A percentile compares a stretch with the other conserved stretches of the same genome.
phyloP scores from a whole-genome alignment of 2,888 invertebrate species.

The Macaria liturata region DNA sequence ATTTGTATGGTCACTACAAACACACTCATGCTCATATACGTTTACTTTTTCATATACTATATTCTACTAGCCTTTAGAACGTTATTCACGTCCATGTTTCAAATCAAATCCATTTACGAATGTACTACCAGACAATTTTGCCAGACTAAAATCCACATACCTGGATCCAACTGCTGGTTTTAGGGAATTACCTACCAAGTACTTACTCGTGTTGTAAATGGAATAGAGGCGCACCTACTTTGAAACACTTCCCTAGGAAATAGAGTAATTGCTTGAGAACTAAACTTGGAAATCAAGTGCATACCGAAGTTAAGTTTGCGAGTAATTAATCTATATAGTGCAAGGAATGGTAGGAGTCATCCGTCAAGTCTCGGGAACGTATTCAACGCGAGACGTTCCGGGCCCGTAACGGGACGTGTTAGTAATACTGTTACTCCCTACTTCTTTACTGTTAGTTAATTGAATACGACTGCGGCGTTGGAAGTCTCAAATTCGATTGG shows the following conservation, averaged over 20 bases:
- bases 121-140: slow-evolving; percentile 19
- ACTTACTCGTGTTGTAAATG: slow-evolving; percentile 17
- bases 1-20: too few relatives aligned
- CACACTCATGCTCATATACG: too few relatives aligned
- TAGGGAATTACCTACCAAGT: slow-evolving; percentile 14
- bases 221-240: slow-evolving; percentile 15
- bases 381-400: slow-evolving; percentile 43
- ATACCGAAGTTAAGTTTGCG: slow-evolving; percentile 49
- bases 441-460: slow-evolving; percentile 54
- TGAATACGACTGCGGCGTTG: slow-evolving; percentile 50
- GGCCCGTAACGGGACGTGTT: slow-evolving; percentile 45
- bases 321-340: slow-evolving; percentile 52
- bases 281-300: slow-evolving; percentile 52
- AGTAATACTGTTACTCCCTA: slow-evolving; percentile 52
- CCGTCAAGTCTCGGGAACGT: slow-evolving; percentile 44
- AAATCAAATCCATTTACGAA: slow-evolving; percentile 25
- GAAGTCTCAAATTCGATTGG: slow-evolving; percentile 48
- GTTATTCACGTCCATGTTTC: slow-evolving; percentile 19
- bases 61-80: neutral
- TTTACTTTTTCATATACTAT: too few relatives aligned
- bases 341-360: slow-evolving; percentile 45
- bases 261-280: slow-evolving; percentile 54
- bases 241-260: slow-evolving; percentile 31
- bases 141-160: slow-evolving; percentile 16
- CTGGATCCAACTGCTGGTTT: slow-evolving; percentile 14